phyloP scores from a whole-genome alignment of 2,888 invertebrate genomes.

The Drosophila antonietae region DNA sequence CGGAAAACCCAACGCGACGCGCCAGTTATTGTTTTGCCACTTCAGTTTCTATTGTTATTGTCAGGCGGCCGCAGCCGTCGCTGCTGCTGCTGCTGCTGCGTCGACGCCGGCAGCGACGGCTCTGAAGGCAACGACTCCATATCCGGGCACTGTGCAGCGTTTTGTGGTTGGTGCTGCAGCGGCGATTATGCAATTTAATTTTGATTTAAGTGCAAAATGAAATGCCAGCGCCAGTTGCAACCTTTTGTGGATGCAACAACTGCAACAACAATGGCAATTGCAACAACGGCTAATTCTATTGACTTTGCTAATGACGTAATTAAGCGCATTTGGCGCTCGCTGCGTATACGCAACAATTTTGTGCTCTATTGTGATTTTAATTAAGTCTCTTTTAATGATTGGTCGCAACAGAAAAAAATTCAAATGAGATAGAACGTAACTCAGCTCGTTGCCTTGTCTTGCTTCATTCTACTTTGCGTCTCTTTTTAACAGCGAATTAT shows the following conservation, averaged over 20 bases:
- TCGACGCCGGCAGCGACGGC: slow-evolving; percentile 46
- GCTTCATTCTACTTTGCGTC: neutral
- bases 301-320: slow-evolving; percentile 83
- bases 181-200: slow-evolving; percentile 74
- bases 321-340: slow-evolving; percentile 69
- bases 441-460: slow-evolving; percentile 31
- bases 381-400: slow-evolving; percentile 72
- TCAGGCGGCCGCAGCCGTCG: slow-evolving; percentile 44
- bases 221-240: slow-evolving; percentile 56
- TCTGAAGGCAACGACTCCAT: slow-evolving; percentile 68
- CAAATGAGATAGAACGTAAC: slow-evolving; percentile 10
- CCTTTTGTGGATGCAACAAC: slow-evolving; percentile 32
- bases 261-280: slow-evolving; percentile 15
- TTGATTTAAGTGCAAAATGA: slow-evolving; percentile 73
- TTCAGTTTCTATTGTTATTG: slow-evolving; percentile 79
- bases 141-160: slow-evolving; percentile 38
- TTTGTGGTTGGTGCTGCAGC: slow-evolving; percentile 36
- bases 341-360: slow-evolving; percentile 53
- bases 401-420: slow-evolving; percentile 22
- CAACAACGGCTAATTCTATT: slow-evolving; percentile 75
- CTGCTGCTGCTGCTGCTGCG: slow-evolving; percentile 19
- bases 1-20: slow-evolving; percentile 75
- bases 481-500: slow-evolving; percentile 32
- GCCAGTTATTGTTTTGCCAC: slow-evolving; percentile 79
- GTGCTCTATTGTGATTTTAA: slow-evolving; percentile 62